A percentile compares a stretch with the other conserved stretches of the same genome.
These are phyloP conservation scores for Leptinotarsa lineolata DNA, from an alignment of 1,140 invertebrate species.

Conservation along the genomic window DNA sequence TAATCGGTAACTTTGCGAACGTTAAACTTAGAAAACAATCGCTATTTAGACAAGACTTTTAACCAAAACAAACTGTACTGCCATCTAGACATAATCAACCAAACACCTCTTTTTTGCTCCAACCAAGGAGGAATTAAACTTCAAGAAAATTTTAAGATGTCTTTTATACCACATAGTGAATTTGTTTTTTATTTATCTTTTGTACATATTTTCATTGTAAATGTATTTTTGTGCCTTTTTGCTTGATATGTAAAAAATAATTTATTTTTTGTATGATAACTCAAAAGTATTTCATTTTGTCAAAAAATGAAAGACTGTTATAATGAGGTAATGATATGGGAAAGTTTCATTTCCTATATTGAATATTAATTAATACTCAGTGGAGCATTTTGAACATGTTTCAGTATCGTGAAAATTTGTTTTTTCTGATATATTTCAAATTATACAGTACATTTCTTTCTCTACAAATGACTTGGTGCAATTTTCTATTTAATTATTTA, in stretches of 20 bases:
- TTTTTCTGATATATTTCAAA: too few relatives aligned
- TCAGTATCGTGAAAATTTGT: too few relatives aligned
- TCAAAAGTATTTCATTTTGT: constrained; percentile 2
- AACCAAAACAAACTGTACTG: too few relatives aligned
- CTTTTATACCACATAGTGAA: constrained; percentile 21
- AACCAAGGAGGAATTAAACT: too few relatives aligned
- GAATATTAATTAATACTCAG: background rate
- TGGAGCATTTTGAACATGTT: background rate
- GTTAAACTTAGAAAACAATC: too few relatives aligned
- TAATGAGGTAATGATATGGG: background rate
- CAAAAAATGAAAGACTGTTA: background rate
- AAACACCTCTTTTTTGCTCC: too few relatives aligned
- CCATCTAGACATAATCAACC: too few relatives aligned
- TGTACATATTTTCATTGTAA: constrained; percentile 27
- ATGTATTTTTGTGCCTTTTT: constrained; percentile 26
- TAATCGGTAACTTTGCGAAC: too few relatives aligned
- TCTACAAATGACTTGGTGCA: constrained; percentile 12
- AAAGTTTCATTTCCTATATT: background rate
- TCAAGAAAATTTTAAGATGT: constrained; percentile 4
- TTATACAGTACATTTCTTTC: background rate
- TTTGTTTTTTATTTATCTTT: constrained; percentile 31
- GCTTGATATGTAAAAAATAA: constrained; percentile 29
- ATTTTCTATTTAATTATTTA: constrained; percentile 12
- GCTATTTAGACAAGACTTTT: too few relatives aligned
- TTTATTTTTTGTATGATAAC: constrained; percentile 18